Conservation (phyloP, 1,140 invertebrate species). For the Luehdorfia chinensis region DNA sequence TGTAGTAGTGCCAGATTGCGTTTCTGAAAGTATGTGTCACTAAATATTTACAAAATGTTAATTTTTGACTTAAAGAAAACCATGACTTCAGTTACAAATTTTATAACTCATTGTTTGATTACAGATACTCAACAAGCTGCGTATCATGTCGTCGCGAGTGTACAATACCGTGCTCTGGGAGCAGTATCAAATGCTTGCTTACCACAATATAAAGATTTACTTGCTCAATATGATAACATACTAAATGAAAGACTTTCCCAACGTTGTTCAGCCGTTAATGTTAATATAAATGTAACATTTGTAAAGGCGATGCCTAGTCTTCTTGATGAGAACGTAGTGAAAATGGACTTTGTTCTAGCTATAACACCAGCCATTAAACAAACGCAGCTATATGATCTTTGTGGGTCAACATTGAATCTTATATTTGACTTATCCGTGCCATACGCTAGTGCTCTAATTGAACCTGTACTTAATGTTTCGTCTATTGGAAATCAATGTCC, state of each 20-base stretch:
- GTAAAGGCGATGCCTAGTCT: constrained; percentile 86
- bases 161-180: constrained; percentile 93
- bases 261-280: constrained; percentile 95
- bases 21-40: constrained; percentile 85
- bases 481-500: constrained; percentile 95
- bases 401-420: constrained; percentile 93
- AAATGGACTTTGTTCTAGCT: constrained; percentile 92
- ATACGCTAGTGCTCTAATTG: constrained; percentile 93
- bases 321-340: constrained; percentile 90
- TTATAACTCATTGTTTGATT: constrained; percentile 31
- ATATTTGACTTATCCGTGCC: constrained; percentile 97
- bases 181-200: constrained; percentile 90
- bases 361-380: constrained; percentile 92
- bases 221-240: constrained; percentile 88
- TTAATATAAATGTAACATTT: constrained; percentile 96
- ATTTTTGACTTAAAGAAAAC: constrained; percentile 6
- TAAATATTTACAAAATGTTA: constrained; percentile 33
- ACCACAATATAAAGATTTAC: constrained; percentile 89
- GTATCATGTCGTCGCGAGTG: constrained; percentile 93
- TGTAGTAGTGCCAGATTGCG: constrained; percentile 94
- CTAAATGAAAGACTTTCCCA: constrained; percentile 91
- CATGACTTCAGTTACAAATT: constrained; percentile 6
- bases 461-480: constrained; percentile 91
- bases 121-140: constrained; percentile 93
- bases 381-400: constrained; percentile 94